A percentile compares a stretch with the other conserved stretches of the same genome.
Conservation (phyloP, 2,797 vertebrate genomes). For the Limosa lapponica region DNA sequence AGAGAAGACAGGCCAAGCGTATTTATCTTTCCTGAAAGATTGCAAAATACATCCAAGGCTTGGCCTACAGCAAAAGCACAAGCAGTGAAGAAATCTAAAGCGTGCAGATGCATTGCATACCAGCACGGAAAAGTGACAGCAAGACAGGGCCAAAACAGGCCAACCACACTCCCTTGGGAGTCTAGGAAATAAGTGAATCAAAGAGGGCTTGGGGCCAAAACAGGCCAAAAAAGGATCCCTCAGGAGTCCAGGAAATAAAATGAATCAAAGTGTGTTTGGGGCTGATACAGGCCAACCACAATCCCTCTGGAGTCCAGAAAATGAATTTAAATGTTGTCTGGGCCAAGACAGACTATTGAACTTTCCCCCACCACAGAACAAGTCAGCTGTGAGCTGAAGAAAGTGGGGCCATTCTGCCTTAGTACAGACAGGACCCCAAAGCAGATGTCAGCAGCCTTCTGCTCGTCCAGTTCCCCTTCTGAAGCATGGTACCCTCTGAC, state of each 20-base stretch:
- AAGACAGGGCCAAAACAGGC: constrained; percentile 50
- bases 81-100: constrained; percentile 47
- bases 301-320: constrained; percentile 59
- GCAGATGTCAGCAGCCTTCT: neutral
- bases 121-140: constrained; percentile 50
- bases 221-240: constrained; percentile 45
- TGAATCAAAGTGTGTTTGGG: constrained; percentile 61
- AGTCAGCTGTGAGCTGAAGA: neutral
- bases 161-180: constrained; percentile 59
- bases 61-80: neutral
- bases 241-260: constrained; percentile 61
- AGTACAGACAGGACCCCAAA: neutral
- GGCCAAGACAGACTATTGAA: constrained; percentile 60
- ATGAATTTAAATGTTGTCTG: constrained; percentile 9
- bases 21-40: neutral
- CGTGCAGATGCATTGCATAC: constrained; percentile 51
- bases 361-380: neutral
- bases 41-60: constrained; percentile 40
- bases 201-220: constrained; percentile 59
- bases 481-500: neutral
- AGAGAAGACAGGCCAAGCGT: neutral
- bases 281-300: constrained; percentile 69
- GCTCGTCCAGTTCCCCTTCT: neutral
- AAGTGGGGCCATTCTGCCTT: neutral
- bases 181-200: constrained; percentile 69